A percentile compares a stretch with the other conserved stretches of the same genome.
phyloP scores from a whole-genome alignment of 2,797 vertebrate species.

The Anolis apletophallus region DNA sequence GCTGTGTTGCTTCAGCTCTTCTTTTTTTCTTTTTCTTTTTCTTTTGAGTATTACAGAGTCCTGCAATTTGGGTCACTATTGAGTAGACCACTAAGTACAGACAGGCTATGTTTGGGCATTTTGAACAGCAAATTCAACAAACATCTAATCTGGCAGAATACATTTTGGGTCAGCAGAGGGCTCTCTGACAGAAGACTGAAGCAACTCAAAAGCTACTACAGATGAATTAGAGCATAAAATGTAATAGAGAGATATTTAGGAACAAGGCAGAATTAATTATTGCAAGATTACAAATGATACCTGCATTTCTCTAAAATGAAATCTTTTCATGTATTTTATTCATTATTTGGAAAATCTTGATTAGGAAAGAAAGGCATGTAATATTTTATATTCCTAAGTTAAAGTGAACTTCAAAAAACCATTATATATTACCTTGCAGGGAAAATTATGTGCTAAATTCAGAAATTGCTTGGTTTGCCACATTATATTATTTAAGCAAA shows the following conservation, averaged over 20 bases:
- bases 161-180: slow-evolving; percentile 73
- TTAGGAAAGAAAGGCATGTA: slow-evolving; percentile 34
- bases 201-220: neutral
- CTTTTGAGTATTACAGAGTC: too few species aligned
- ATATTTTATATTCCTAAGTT: neutral
- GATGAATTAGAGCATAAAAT: slow-evolving; percentile 62
- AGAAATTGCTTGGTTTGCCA: too few species aligned
- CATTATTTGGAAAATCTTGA: slow-evolving; percentile 40
- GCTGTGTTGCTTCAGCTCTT: neutral
- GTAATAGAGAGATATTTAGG: slow-evolving; percentile 53
- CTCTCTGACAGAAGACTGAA: slow-evolving; percentile 70
- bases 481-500: neutral
- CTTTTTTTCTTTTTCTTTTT: neutral
- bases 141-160: neutral
- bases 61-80: neutral
- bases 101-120: neutral
- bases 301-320: slow-evolving; percentile 32
- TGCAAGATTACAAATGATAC: slow-evolving; percentile 42
- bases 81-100: neutral
- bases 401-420: neutral
- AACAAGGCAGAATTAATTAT: slow-evolving; percentile 36
- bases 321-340: slow-evolving; percentile 46
- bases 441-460: neutral
- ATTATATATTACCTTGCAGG: neutral
- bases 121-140: slow-evolving; percentile 1